phyloP scores from a whole-genome alignment of 1,140 invertebrate genomes.

The Matsumurasca onukii region DNA sequence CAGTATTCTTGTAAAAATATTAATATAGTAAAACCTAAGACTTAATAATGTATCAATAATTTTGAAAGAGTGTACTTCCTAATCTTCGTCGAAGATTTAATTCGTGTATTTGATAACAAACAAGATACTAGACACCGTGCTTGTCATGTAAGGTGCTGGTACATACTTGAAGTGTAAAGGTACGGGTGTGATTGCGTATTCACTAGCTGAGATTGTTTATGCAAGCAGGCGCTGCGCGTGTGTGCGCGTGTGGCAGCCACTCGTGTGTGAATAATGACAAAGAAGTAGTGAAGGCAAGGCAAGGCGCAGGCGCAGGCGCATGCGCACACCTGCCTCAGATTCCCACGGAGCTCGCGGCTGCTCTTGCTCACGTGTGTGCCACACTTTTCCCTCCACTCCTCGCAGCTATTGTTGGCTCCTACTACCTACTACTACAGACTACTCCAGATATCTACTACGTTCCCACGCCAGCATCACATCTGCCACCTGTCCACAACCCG shows the following conservation, averaged over 20 bases:
- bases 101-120: too few relatives aligned
- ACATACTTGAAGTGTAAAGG: neutral
- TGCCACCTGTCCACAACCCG: neutral
- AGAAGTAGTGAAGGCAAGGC: neutral
- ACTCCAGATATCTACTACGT: neutral
- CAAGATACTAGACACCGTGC: too few relatives aligned
- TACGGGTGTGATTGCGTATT: neutral
- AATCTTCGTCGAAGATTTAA: too few relatives aligned
- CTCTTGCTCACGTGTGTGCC: neutral
- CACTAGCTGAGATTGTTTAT: too few relatives aligned
- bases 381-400: slow-evolving; percentile 4
- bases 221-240: too few relatives aligned
- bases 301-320: too few relatives aligned
- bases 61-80: too few relatives aligned
- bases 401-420: neutral
- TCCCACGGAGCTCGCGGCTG: neutral
- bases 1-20: too few relatives aligned
- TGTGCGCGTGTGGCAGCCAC: neutral
- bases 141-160: too few relatives aligned
- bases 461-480: neutral
- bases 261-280: slow-evolving; percentile 5
- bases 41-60: too few relatives aligned
- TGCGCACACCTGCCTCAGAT: neutral
- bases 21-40: too few relatives aligned
- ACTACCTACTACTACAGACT: neutral